Evolutionary conservation across 2,888 invertebrate genomes (phyloP), one percentile per base, ranked within the genome.

Genomic region (Nomada lathburiana): DNA sequence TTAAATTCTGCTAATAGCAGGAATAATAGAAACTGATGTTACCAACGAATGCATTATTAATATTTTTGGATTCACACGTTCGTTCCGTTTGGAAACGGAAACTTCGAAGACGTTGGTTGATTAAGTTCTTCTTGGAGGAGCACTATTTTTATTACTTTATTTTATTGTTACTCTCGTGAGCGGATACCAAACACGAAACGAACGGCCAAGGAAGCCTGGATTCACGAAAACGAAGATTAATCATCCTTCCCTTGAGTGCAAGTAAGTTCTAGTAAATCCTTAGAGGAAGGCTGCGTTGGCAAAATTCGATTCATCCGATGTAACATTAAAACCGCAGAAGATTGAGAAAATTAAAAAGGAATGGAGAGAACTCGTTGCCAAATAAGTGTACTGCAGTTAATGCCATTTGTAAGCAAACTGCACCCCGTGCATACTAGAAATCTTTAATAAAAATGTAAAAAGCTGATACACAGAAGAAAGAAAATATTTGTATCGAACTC

Each of bases 181-280:
- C 13, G 9, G 26, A 59, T 47, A 36, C n/a, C 16, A 29, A 4
- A 47, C 18, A 18, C 10, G 29, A 74, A 74, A 50, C 47, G 18
- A 44, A 55, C 36, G 20, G 20, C 23, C 57, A 50, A 4, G 29
- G 23, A 1, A 44, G 52, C 9, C 16, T 52, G 18, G 11, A 64
- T 26, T 29, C 44, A 26, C 3, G 18, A 60, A 62, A 52, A 57
- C 26, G 67, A 57, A 59, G 73, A 67, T 59, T 50, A 74, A 67
- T 65, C 44, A 23, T n/a, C 16, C 47, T 47, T 57, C 47, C 36
- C 10, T 9, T 10, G 18, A 16, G 47, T 18, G 13, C 7, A 68
- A 55, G 57, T 59, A 59, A 44, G 44, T 13, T 7, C 23, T 36
- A 53, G 42, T n/a, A 68, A 55, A 57, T 68, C 42, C 11, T 23